Conservation (phyloP, 2,113 vertebrate genomes). For the Thinocorus orbignyianus region DNA sequence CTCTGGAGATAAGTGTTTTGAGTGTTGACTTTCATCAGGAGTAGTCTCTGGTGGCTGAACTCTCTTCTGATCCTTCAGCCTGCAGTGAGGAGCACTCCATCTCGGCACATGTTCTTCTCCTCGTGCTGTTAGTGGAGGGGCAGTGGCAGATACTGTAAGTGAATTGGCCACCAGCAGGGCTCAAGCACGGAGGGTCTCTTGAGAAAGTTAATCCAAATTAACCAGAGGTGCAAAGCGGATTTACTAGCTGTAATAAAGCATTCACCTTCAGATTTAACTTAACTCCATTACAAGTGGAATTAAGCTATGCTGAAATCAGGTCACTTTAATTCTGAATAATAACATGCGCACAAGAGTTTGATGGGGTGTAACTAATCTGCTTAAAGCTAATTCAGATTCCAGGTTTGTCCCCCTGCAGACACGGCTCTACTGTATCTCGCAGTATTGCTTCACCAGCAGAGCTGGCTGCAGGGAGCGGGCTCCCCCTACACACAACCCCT, state of each 20-base stretch:
- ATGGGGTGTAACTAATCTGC: constrained; percentile 45
- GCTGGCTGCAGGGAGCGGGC: not conserved
- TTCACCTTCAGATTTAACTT: constrained; percentile 27
- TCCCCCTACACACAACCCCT: not conserved
- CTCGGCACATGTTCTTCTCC: not conserved
- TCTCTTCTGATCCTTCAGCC: not conserved
- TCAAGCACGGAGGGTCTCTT: not conserved
- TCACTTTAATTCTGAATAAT: constrained; percentile 40
- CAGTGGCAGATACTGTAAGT: not conserved
- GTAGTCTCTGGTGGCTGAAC: not conserved
- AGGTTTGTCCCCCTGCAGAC: not conserved
- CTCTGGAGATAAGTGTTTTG: not conserved
- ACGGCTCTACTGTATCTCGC: not conserved
- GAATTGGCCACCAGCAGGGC: not conserved
- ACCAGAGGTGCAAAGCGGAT: not conserved
- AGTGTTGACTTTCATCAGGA: not conserved
- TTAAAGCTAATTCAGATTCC: constrained; percentile 42
- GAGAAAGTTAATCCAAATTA: constrained; percentile 48
- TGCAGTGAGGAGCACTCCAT: not conserved
- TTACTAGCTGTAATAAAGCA: constrained; percentile 19
- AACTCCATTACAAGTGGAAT: not conserved
- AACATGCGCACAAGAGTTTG: constrained; percentile 18
- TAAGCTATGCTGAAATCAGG: constrained; percentile 44
- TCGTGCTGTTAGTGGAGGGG: not conserved
- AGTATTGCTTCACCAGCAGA: not conserved